Base-by-base conservation (phyloP, 2,888 invertebrate genomes). In the Napeogenes sylphis region DNA sequence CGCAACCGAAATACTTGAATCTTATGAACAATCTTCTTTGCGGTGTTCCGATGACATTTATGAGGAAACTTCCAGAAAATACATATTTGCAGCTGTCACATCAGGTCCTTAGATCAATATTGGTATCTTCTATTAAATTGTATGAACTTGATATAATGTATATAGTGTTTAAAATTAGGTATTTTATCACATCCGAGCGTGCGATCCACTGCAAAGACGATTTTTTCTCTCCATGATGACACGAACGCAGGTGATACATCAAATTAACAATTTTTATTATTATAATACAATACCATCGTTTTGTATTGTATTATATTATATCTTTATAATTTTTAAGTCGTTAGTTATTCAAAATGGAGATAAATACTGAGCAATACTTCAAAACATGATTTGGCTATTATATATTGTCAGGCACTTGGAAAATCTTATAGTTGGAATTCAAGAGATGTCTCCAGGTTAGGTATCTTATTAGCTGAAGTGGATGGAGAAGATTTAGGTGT, bases 11-110 rank as follows among this genome's bases (percentile, higher is more conserved):
- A 57, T 87, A 84, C 62, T 67, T 90, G 3, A 90, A 89, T 59
- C 61, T 83, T 32, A 88, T 90, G 90, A 90, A 90, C 66, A 90
- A 90, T 67, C 71, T 90, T 45, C 68, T 90, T 0, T 90, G 90
- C 56, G 90, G 90, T 0, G 79, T 90, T 0, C 89, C 90, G 0
- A 82, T 90, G 80, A 79, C 76, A 6, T 80, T 79, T 54, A 85
- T 90, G 85, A 76, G 87, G 55, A 78, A 69, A 63, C 69, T 87
- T 4, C 73, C 78, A 0, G 80, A 79, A 55, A 78, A 74, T 56
- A 79, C 79, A 0, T 89, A 79, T 64, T 70, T 89, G 55, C 87
- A 87, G 67, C 71, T 90, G 4, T 78, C 84, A 14, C 81, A 86
- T 63, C 87, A 89, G 82, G 89, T 87, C 55, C 45, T 0, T 55